Evolutionary conservation across 2,797 vertebrate species (phyloP).

Genomic region (Cyclopterus lumpus): DNA sequence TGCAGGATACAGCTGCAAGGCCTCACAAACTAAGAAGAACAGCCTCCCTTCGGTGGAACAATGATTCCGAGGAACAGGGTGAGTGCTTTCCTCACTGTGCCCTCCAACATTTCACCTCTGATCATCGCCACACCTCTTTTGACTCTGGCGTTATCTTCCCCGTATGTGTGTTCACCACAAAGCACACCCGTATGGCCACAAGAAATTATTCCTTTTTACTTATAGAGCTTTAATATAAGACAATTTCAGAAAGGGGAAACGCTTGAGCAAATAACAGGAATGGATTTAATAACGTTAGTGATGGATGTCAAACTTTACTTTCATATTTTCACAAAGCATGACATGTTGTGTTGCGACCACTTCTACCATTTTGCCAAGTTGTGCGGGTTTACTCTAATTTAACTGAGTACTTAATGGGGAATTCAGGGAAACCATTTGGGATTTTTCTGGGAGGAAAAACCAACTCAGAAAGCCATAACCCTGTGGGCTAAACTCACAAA

Average conservation of each 20-base stretch:
- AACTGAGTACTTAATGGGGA: neutral
- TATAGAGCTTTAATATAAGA: neutral
- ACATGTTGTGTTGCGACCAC: neutral
- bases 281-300: neutral
- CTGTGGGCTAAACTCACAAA: slow-evolving; percentile 6
- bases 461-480: neutral
- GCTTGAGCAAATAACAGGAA: neutral
- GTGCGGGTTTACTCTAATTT: neutral
- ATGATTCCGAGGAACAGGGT: slow-evolving; percentile 78
- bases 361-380: neutral
- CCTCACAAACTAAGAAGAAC: slow-evolving; percentile 89
- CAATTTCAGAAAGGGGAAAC: neutral
- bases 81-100: slow-evolving; percentile 18
- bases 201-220: neutral
- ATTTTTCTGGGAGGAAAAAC: slow-evolving; percentile 1
- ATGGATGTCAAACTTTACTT: neutral
- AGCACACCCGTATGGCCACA: neutral
- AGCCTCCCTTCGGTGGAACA: slow-evolving; percentile 74
- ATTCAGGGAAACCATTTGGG: slow-evolving; percentile 20
- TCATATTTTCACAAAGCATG: neutral
- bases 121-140: slow-evolving; percentile 23
- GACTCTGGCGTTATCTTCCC: slow-evolving; percentile 1
- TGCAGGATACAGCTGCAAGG: slow-evolving; percentile 89
- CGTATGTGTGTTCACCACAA: neutral
- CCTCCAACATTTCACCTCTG: slow-evolving; percentile 10